These are phyloP conservation scores for Timema podura DNA, from an alignment of 2,888 invertebrate species.

Conservation along the genomic window DNA sequence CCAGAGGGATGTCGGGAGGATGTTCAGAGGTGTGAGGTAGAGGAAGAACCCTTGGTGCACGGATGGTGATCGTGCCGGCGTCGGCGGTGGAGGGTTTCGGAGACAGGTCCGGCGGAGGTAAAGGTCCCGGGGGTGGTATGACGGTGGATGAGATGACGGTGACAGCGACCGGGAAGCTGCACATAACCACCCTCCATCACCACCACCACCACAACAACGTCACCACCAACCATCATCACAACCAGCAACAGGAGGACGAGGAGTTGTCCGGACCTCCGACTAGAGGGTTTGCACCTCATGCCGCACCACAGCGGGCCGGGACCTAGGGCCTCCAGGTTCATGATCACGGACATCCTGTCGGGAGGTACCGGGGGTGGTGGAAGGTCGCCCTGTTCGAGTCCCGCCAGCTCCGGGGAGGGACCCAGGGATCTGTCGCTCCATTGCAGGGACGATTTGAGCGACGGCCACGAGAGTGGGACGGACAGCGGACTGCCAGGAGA, in stretches of 20 bases:
- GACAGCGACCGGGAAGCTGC: constrained; percentile 39
- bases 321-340: constrained; percentile 62
- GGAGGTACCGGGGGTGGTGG: constrained; percentile 49
- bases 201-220: constrained; percentile 24
- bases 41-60: constrained; percentile 36
- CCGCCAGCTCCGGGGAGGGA: constrained; percentile 50
- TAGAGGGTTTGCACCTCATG: background rate
- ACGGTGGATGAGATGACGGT: constrained; percentile 35
- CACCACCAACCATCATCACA: constrained; percentile 15
- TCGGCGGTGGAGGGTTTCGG: constrained; percentile 39
- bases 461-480: constrained; percentile 48
- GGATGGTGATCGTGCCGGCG: constrained; percentile 30
- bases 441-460: constrained; percentile 39
- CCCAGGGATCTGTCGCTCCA: constrained; percentile 54
- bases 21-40: constrained; percentile 32
- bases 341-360: constrained; percentile 84
- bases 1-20: background rate
- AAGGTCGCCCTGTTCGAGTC: constrained; percentile 48
- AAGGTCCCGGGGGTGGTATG: constrained; percentile 37
- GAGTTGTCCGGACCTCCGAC: constrained; percentile 19
- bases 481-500: constrained; percentile 53
- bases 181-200: constrained; percentile 13
- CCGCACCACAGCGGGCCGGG: constrained; percentile 51
- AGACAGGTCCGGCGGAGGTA: constrained; percentile 42
- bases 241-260: constrained; percentile 9